Evolutionary conservation across 2,113 vertebrate species (phyloP), one percentile per base, ranked within the genome.

Genomic region (Trichechus manatus): DNA sequence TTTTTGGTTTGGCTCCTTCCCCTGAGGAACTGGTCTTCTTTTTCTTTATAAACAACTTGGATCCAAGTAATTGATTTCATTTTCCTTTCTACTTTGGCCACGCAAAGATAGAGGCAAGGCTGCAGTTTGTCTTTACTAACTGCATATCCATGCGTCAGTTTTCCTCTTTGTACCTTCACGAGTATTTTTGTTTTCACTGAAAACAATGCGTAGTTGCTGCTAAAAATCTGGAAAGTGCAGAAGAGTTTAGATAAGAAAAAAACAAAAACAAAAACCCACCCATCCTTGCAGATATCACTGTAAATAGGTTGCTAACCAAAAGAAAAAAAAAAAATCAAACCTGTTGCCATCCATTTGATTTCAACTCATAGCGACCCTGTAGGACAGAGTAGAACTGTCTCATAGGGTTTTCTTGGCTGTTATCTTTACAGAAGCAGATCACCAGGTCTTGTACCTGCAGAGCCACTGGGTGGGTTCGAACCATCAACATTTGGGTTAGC

Each of bases 181-280:
- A 77, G 23, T 82, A 27, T 93, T 88, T 92, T 61, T 93, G 44
- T 36, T 93, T 85, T 92, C 50, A 33, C 59, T 81, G 72, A 74
- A 92, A 94, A 77, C 84, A 92, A 22, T 70, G 8, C 20, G 27
- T 0, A 66, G n/a, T 87, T 50, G 19, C 50, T 77, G 31, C 85
- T 92, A 20, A 77, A 93, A 93, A 44, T 70, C 53, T 87, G 61
- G 15, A 50, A 94, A 56, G 64, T 44, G 47, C 61, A 78, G 13
- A 74, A 39, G 39, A 89, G 6, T 79, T 92, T 91, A 91, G 82
- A 74, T 66, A 44, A 80, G n/a, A 11, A 19, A 70, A 13, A 47
- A 36, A 47, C 50, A 5, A 47, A 5, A 63, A 15, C 17, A 47
- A 1, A 11, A 47, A 95, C 9, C 36, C 29, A 42, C 22, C 53